Evolutionary conservation across 2,888 invertebrate genomes (phyloP).

Genomic region (Tolmerus cingulatus): DNA sequence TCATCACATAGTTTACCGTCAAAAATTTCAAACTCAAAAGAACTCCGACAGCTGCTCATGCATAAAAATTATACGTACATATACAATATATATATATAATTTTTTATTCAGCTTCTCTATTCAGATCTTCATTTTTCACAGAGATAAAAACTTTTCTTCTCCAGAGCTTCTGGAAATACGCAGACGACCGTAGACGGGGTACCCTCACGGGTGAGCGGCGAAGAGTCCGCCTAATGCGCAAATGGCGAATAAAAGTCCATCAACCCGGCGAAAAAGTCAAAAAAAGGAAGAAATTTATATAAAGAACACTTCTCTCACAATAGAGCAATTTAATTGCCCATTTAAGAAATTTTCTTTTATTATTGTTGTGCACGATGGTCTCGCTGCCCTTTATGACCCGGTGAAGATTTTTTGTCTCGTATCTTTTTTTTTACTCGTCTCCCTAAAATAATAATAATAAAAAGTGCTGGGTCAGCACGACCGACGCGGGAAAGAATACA

Average conservation of each 20-base stretch:
- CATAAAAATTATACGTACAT: background rate
- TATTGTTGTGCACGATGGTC: background rate
- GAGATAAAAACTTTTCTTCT: background rate
- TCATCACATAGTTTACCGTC: background rate
- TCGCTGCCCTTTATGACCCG: background rate
- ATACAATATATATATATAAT: background rate
- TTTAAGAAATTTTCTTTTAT: conserved; percentile 35
- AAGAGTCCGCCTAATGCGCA: background rate
- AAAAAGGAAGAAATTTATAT: background rate
- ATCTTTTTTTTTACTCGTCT: background rate
- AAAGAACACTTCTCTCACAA: conserved; percentile 7
- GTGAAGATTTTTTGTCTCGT: background rate
- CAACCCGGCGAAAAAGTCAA: background rate
- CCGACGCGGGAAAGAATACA: background rate
- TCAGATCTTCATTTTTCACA: background rate
- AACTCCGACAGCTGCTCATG: background rate
- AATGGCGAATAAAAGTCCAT: background rate
- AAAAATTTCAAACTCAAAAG: background rate
- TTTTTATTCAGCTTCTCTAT: background rate
- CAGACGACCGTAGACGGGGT: background rate
- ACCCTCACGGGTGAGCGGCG: background rate
- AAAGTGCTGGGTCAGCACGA: background rate
- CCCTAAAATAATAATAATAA: background rate
- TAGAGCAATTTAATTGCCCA: conserved; percentile 28
- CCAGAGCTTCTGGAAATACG: background rate